Evolutionary conservation across 2,888 invertebrate species (phyloP).

Genomic region (Acleris holmiana): DNA sequence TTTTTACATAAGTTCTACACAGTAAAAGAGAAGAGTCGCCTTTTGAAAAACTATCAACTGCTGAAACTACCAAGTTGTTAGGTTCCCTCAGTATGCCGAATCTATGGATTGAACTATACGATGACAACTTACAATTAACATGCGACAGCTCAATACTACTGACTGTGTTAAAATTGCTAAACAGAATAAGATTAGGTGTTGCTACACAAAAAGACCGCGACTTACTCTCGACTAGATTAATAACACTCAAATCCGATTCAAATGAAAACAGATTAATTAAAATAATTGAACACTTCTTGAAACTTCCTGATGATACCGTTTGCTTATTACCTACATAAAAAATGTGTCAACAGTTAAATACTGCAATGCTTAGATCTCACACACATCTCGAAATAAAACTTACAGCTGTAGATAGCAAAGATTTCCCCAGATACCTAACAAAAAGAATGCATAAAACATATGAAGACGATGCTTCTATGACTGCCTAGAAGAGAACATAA

Average conservation of each 20-base stretch:
- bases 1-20: no score
- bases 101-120: conserved; percentile 10
- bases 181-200: conserved; percentile 18
- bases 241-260: conserved; percentile 18
- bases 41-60: conserved; percentile 2
- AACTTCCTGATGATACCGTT: conserved; percentile 19
- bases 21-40: conserved; percentile 9
- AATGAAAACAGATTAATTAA: conserved; percentile 23
- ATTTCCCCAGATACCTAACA: no score
- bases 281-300: conserved; percentile 15
- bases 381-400: no score
- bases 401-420: no score
- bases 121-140: conserved; percentile 13
- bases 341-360: conserved; percentile 28
- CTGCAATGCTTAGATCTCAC: conserved; percentile 1
- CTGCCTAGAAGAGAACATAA: no score
- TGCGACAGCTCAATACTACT: conserved; percentile 11
- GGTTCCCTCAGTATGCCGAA: conserved; percentile 15
- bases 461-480: no score
- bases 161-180: conserved; percentile 4
- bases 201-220: conserved; percentile 15
- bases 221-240: conserved; percentile 11
- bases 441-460: no score
- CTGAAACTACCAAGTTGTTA: conserved; percentile 1
- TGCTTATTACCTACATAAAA: conserved; percentile 27